Percentiles rank a stretch among this genome's conserved stretches.
phyloP scores from a whole-genome alignment of 2,113 vertebrate species.

The Oreochromis aureus region DNA sequence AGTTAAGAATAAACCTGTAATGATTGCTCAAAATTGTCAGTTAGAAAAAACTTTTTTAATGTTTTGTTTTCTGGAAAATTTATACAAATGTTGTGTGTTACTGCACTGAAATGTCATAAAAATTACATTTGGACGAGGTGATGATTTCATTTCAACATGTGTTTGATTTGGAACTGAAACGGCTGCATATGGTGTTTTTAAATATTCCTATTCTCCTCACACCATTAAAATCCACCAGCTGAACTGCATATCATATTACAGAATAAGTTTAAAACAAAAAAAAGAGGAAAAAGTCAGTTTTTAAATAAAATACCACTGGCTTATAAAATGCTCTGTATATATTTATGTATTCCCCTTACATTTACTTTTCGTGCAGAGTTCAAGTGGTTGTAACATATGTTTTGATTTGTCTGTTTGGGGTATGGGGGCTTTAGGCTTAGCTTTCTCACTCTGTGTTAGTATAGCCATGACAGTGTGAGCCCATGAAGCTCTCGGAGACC shows the following conservation, averaged over 20 bases:
- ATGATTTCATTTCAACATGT: slow-evolving; percentile 5
- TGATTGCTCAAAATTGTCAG: neutral
- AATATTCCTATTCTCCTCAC: neutral
- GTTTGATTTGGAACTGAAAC: neutral
- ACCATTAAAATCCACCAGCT: neutral
- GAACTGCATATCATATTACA: neutral
- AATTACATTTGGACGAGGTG: neutral
- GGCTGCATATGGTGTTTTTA: neutral
- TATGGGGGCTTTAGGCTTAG: neutral
- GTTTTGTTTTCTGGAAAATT: neutral
- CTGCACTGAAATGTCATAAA: neutral
- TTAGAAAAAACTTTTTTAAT: neutral
- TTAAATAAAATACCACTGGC: neutral
- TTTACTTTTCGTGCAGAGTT: neutral
- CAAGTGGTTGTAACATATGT: neutral
- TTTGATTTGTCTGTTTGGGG: slow-evolving; percentile 31
- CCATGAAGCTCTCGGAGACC: slow-evolving; percentile 34
- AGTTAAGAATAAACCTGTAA: neutral
- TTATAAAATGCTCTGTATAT: neutral
- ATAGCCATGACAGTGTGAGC: slow-evolving; percentile 40
- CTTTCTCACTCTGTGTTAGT: slow-evolving; percentile 34
- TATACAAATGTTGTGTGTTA: neutral
- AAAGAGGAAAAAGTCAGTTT: neutral
- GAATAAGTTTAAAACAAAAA: neutral
- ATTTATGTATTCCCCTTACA: neutral